Evolutionary conservation across 2,888 invertebrate species (phyloP).

Genomic region (Drosophila suboccidentalis): DNA sequence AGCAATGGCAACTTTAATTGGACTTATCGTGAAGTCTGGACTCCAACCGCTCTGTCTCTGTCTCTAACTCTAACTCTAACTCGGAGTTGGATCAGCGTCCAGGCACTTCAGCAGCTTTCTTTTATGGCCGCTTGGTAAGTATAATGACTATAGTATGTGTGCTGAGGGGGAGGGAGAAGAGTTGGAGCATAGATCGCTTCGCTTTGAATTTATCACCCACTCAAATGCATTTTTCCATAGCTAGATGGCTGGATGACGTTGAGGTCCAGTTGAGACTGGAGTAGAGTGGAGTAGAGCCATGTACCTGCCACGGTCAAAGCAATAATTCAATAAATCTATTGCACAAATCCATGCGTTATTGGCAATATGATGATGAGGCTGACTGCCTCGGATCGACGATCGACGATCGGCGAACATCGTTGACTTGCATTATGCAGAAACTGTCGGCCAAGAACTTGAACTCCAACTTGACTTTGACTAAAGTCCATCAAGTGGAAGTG

Average conservation of each 20-base stretch:
- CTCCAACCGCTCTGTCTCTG: slow-evolving; percentile 30
- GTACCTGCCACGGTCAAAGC: slow-evolving; percentile 84
- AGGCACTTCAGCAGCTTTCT: slow-evolving; percentile 73
- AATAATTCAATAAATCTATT: slow-evolving; percentile 85
- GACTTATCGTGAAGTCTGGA: slow-evolving; percentile 72
- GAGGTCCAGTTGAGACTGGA: slow-evolving; percentile 15
- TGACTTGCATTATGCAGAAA: slow-evolving; percentile 68
- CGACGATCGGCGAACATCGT: slow-evolving; percentile 37
- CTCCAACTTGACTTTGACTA: slow-evolving; percentile 82
- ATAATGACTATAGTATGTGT: slow-evolving; percentile 69
- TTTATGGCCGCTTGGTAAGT: slow-evolving; percentile 67
- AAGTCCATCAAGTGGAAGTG: slow-evolving; percentile 82
- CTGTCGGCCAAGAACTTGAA: slow-evolving; percentile 73
- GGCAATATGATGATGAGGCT: slow-evolving; percentile 82
- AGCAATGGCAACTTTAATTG: slow-evolving; percentile 76
- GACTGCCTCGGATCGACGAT: slow-evolving; percentile 49
- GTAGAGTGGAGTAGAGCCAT: slow-evolving; percentile 60
- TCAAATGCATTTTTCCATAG: slow-evolving; percentile 78
- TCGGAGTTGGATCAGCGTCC: slow-evolving; percentile 23
- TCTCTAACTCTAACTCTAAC: slow-evolving; percentile 22
- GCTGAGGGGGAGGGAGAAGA: slow-evolving; percentile 2
- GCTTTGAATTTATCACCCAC: slow-evolving; percentile 80
- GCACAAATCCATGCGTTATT: slow-evolving; percentile 79
- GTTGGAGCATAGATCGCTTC: slow-evolving; percentile 41
- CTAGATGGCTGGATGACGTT: slow-evolving; percentile 29